phyloP scores from a whole-genome alignment of 2,888 invertebrate genomes.

The Tachystola acroxantha region DNA sequence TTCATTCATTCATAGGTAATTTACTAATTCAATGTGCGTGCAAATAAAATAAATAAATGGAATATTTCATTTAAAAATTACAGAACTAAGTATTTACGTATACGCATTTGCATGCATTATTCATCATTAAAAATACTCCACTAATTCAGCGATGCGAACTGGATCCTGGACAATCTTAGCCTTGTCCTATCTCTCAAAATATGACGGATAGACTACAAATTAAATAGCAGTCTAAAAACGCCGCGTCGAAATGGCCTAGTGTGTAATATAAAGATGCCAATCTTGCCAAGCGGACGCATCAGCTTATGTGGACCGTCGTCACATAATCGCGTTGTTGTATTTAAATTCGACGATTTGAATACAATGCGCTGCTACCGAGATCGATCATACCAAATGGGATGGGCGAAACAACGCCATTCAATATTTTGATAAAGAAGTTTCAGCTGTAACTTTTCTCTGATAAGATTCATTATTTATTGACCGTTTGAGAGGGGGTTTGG shows the following conservation, averaged over 20 bases:
- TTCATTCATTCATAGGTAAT: too few relatives aligned
- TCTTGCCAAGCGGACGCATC: slow-evolving; percentile 49
- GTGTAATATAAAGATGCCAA: slow-evolving; percentile 56
- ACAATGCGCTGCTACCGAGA: slow-evolving; percentile 71
- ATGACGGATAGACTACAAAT: too few relatives aligned
- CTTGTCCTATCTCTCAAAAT: too few relatives aligned
- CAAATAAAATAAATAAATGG: too few relatives aligned
- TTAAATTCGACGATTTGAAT: slow-evolving; percentile 74
- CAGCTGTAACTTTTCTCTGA: slow-evolving; percentile 5
- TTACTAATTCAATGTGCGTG: too few relatives aligned
- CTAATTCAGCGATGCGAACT: too few relatives aligned
- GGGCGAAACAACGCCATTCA: slow-evolving; percentile 45
- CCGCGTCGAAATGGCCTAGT: slow-evolving; percentile 29
- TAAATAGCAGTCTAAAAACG: too few relatives aligned
- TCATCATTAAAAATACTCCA: too few relatives aligned
- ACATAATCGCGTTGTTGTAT: slow-evolving; percentile 76
- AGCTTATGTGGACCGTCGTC: slow-evolving; percentile 59
- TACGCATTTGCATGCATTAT: too few relatives aligned
- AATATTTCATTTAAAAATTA: too few relatives aligned
- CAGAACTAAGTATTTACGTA: too few relatives aligned
- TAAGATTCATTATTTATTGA: slow-evolving; percentile 1
- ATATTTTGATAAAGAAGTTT: slow-evolving; percentile 8
- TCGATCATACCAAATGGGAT: slow-evolving; percentile 55
- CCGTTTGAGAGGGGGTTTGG: not conserved
- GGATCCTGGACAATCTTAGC: too few relatives aligned